A percentile compares a stretch with the other conserved stretches of the same genome.
Evolutionary conservation across 2,888 invertebrate species (phyloP).

Genomic region (Nemoura dubitans): DNA sequence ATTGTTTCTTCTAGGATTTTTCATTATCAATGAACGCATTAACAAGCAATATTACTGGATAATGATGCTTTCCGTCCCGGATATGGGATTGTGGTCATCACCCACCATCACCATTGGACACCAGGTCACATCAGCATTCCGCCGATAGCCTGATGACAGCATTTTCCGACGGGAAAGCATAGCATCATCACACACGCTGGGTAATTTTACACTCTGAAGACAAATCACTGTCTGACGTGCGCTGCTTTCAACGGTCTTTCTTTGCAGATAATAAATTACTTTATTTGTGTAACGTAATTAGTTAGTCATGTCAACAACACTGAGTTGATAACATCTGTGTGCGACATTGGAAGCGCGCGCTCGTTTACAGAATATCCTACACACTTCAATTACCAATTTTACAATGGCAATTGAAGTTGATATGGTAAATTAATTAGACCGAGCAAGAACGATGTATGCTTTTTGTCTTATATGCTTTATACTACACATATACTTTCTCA

Average conservation of each 20-base stretch:
- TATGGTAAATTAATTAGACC: not conserved
- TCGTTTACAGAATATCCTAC: not conserved
- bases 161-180: no score
- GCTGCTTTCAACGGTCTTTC: not conserved
- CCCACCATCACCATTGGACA: not conserved
- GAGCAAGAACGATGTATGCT: not conserved
- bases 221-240: not conserved
- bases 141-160: not conserved
- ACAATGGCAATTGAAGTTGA: not conserved
- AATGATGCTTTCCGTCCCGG: not conserved
- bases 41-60: not conserved
- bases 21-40: not conserved
- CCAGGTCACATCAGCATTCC: not conserved
- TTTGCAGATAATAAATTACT: not conserved
- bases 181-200: not conserved
- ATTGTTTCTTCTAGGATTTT: not conserved
- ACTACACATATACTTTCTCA: not conserved
- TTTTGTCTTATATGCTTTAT: not conserved
- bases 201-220: not conserved
- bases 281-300: not conserved
- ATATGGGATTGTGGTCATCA: not conserved
- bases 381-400: not conserved
- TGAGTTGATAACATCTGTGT: not conserved
- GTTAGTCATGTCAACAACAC: not conserved
- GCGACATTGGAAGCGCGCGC: not conserved